Conservation (phyloP, 2,888 invertebrate species). For the Hoplodrina blanda region DNA sequence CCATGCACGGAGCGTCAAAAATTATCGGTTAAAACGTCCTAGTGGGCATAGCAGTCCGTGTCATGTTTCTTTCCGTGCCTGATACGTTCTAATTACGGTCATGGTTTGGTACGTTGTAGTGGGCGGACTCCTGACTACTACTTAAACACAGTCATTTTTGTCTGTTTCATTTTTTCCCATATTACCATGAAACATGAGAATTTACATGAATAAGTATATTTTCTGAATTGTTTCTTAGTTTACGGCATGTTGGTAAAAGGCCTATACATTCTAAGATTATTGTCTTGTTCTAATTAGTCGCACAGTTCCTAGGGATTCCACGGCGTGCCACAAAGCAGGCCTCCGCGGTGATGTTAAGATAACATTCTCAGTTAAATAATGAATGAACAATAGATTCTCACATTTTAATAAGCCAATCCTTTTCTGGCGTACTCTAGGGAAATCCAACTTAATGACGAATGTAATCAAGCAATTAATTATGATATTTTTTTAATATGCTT, state of each 20-base stretch:
- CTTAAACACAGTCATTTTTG: neutral
- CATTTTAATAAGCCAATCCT: slow-evolving; percentile 57
- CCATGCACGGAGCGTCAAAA: too few species aligned
- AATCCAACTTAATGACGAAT: slow-evolving; percentile 45
- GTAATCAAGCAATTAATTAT: slow-evolving; percentile 1
- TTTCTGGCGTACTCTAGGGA: slow-evolving; percentile 59
- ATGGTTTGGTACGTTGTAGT: too few species aligned
- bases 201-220: slow-evolving; percentile 19
- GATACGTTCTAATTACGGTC: too few species aligned
- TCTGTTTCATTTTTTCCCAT: slow-evolving; percentile 26
- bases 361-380: slow-evolving; percentile 62
- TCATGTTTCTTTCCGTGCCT: too few species aligned
- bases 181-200: slow-evolving; percentile 31
- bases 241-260: slow-evolving; percentile 43
- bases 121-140: neutral
- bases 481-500: slow-evolving; percentile 6
- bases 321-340: slow-evolving; percentile 54
- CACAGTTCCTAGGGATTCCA: slow-evolving; percentile 54
- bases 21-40: too few species aligned
- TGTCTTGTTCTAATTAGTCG: slow-evolving; percentile 61
- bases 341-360: slow-evolving; percentile 58
- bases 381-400: slow-evolving; percentile 68
- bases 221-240: slow-evolving; percentile 31
- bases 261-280: slow-evolving; percentile 50
- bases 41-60: too few species aligned